Evolutionary conservation across 2,888 invertebrate genomes (phyloP).

Genomic region (Hydroisotoma schaefferi): DNA sequence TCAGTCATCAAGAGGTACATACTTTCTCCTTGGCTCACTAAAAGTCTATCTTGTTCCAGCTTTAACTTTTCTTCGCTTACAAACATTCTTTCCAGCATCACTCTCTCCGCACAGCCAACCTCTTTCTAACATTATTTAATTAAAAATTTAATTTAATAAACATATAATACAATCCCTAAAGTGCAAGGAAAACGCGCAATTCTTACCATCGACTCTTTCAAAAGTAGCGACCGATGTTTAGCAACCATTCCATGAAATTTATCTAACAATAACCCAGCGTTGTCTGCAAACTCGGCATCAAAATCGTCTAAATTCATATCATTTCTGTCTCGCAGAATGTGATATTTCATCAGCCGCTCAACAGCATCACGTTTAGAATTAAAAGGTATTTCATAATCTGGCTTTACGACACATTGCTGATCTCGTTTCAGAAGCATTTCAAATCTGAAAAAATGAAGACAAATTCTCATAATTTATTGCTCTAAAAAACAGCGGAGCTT

Average conservation of each 20-base stretch:
- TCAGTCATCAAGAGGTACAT: slow-evolving; percentile 11
- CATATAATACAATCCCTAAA: not conserved
- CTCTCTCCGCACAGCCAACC: slow-evolving; percentile 46
- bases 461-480: too few species aligned
- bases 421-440: slow-evolving; percentile 43
- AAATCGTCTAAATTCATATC: slow-evolving; percentile 48
- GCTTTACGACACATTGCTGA: slow-evolving; percentile 45
- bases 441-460: slow-evolving; percentile 35
- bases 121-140: slow-evolving; percentile 38
- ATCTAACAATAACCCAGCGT: slow-evolving; percentile 42
- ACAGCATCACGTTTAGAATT: slow-evolving; percentile 40
- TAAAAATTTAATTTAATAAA: not conserved
- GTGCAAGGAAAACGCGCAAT: not conserved
- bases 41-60: slow-evolving; percentile 34
- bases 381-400: slow-evolving; percentile 47
- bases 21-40: slow-evolving; percentile 46
- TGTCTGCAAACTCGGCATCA: slow-evolving; percentile 46
- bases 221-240: slow-evolving; percentile 44
- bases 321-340: slow-evolving; percentile 44
- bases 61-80: slow-evolving; percentile 45
- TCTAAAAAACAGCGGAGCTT: too few species aligned
- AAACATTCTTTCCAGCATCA: slow-evolving; percentile 48
- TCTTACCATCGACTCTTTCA: slow-evolving; percentile 48
- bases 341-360: slow-evolving; percentile 46
- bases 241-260: slow-evolving; percentile 47